Evolutionary conservation across 2,888 invertebrate species (phyloP).

Genomic region (Stegophylla sp.): DNA sequence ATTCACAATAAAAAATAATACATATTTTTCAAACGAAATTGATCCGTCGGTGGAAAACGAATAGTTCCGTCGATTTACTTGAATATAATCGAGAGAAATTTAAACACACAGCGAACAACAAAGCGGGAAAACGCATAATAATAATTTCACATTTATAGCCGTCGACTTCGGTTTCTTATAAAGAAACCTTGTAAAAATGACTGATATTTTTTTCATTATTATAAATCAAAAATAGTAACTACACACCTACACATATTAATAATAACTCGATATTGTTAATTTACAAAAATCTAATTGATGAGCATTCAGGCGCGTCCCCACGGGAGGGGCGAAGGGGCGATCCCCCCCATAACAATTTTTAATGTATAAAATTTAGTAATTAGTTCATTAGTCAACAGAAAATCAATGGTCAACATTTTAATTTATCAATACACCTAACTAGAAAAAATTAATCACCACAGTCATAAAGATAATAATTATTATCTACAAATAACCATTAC

Average conservation of each 20-base stretch:
- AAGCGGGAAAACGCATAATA: not conserved
- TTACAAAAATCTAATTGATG: not conserved
- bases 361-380: too few relatives aligned
- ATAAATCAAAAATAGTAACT: too few relatives aligned
- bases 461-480: too few relatives aligned
- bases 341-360: too few relatives aligned
- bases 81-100: conserved; percentile 26
- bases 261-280: not conserved
- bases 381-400: too few relatives aligned
- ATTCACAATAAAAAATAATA: not conserved
- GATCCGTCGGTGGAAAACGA: not conserved
- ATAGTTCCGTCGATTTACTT: not conserved
- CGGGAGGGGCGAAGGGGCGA: too few relatives aligned
- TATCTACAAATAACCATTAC: too few relatives aligned
- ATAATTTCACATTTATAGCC: not conserved
- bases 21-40: conserved; percentile 9
- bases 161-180: not conserved
- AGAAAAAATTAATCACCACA: too few relatives aligned
- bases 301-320: too few relatives aligned
- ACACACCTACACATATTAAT: not conserved
- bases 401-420: too few relatives aligned
- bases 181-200: not conserved
- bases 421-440: too few relatives aligned
- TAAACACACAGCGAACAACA: not conserved
- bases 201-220: not conserved